phyloP scores from a whole-genome alignment of 2,797 vertebrate genomes.

The Schizopygopsis malacanthus region DNA sequence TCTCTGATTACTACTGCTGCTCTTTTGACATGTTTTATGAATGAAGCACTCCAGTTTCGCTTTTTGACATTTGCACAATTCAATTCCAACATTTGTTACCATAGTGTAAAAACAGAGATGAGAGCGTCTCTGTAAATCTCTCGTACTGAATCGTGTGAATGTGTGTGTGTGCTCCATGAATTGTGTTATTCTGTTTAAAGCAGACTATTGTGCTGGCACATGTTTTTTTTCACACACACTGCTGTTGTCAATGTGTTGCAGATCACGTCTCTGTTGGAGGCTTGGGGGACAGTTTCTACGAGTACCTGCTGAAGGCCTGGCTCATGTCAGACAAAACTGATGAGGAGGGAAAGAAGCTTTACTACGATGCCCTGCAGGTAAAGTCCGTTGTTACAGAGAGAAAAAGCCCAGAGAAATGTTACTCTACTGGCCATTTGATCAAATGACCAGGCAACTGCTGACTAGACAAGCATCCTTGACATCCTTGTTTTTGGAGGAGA shows the following conservation, averaged over 20 bases:
- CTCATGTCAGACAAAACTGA: slow-evolving; percentile 96
- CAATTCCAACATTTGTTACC: not conserved
- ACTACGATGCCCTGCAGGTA: slow-evolving; percentile 97
- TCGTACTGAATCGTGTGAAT: not conserved
- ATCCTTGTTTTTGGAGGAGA: slow-evolving; percentile 1
- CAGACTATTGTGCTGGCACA: not conserved
- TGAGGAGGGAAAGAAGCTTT: slow-evolving; percentile 94
- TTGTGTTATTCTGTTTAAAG: slow-evolving; percentile 1
- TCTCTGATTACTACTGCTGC: not conserved
- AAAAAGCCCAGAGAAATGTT: not conserved
- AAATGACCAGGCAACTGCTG: not conserved
- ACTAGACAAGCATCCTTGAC: not conserved
- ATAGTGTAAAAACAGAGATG: not conserved
- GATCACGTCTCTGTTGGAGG: slow-evolving; percentile 97
- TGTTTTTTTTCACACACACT: not conserved
- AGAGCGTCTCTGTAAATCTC: not conserved
- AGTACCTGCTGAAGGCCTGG: slow-evolving; percentile 98
- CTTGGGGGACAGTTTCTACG: slow-evolving; percentile 98
- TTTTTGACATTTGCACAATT: not conserved
- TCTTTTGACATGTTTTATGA: not conserved
- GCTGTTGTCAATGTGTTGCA: slow-evolving; percentile 70
- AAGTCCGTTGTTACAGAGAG: slow-evolving; percentile 42
- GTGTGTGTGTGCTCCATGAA: not conserved
- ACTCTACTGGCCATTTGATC: not conserved
- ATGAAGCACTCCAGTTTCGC: not conserved